Evolutionary conservation across 53 echinoderm and acorn worm species (phyloP).

Genomic region (Arbacia lixula): DNA sequence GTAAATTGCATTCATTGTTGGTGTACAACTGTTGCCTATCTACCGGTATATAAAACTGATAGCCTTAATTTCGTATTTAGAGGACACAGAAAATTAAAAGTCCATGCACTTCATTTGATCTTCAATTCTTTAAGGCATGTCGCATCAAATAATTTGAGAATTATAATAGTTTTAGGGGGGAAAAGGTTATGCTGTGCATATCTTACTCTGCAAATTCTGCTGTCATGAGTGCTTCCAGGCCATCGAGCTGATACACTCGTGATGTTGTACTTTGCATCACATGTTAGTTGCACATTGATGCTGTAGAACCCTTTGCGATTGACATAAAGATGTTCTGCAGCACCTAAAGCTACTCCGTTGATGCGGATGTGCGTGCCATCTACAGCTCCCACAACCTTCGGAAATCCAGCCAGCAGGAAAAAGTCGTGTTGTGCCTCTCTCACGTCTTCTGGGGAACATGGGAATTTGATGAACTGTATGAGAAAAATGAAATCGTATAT

Average conservation of each 20-base stretch:
- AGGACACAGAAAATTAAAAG: neutral
- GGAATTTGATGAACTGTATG: conserved; percentile 56
- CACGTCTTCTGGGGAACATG: neutral
- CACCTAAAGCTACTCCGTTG: conserved; percentile 51
- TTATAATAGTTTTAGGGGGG: too few relatives aligned
- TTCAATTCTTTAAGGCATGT: too few relatives aligned
- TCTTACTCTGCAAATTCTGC: conserved; percentile 32
- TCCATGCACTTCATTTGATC: too few relatives aligned
- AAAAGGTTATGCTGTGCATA: conserved; percentile 1
- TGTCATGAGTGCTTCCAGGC: conserved; percentile 63
- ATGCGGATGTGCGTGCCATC: conserved; percentile 49
- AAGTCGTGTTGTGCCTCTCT: conserved; percentile 40
- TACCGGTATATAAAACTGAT: neutral
- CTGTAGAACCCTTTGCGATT: conserved; percentile 59
- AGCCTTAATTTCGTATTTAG: neutral
- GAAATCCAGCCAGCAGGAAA: conserved; percentile 38
- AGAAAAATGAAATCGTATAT: neutral
- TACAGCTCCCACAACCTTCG: conserved; percentile 53
- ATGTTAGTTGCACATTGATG: conserved; percentile 43
- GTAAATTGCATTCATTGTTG: too few relatives aligned
- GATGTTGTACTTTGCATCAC: conserved; percentile 47
- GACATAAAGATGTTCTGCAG: conserved; percentile 22
- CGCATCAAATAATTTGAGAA: too few relatives aligned
- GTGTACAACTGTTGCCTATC: too few relatives aligned
- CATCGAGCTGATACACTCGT: conserved; percentile 54